Evolutionary conservation across 1,140 invertebrate genomes (phyloP).

Genomic region (Episyrphus balteatus): DNA sequence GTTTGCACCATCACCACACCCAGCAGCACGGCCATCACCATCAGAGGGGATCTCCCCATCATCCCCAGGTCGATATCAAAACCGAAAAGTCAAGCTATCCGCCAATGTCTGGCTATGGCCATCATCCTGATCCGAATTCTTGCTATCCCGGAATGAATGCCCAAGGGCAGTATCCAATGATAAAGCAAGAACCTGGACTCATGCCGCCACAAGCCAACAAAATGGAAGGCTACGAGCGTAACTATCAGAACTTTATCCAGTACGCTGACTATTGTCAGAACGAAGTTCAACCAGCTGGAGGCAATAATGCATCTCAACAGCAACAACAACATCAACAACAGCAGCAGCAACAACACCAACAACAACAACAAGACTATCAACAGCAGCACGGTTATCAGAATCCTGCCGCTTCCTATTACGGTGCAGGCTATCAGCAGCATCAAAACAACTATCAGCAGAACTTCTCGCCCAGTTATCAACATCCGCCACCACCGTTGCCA

Average conservation of each 20-base stretch:
- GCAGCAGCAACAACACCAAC: conserved; percentile 16
- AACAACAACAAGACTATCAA: conserved; percentile 25
- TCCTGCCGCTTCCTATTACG: conserved; percentile 25
- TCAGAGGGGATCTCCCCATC: conserved; percentile 10
- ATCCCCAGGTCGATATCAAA: conserved; percentile 12
- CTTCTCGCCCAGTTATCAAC: conserved; percentile 31
- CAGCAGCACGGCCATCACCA: conserved; percentile 2
- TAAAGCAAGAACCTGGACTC: conserved; percentile 31
- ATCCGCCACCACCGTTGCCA: conserved; percentile 13
- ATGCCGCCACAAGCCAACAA: conserved; percentile 26
- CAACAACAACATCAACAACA: conserved; percentile 14
- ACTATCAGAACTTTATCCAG: conserved; percentile 37
- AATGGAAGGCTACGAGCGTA: conserved; percentile 35
- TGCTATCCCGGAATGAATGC: conserved; percentile 22
- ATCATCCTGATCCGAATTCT: conserved; percentile 3
- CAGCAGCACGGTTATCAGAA: conserved; percentile 20
- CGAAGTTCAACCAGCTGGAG: conserved; percentile 25
- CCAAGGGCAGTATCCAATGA: conserved; percentile 14
- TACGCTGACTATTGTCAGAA: conserved; percentile 36
- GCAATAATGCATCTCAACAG: conserved; percentile 5
- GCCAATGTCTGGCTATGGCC: too few relatives aligned
- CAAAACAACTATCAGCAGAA: conserved; percentile 35
- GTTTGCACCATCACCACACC: neutral
- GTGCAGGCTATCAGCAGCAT: conserved; percentile 18
- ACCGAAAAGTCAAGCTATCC: conserved; percentile 8